Base-by-base conservation (phyloP, 2,113 vertebrate species). In the Cyanocitta stelleri region DNA sequence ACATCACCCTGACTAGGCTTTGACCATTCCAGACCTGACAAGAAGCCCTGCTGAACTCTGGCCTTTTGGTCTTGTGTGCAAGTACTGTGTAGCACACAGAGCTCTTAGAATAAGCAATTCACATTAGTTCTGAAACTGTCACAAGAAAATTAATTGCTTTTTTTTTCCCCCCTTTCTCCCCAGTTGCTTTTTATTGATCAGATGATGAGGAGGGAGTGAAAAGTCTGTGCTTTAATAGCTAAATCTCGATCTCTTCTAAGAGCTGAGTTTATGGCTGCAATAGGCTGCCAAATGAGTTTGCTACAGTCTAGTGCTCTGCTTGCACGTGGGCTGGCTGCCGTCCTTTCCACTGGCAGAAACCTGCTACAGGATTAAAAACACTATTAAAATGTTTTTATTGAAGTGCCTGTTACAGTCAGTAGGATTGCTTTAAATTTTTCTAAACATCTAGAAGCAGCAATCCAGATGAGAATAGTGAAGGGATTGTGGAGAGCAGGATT, bases 161-260 rank as follows among this genome's bases (percentile, higher is more conserved):
- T 80, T 71, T 58, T 76, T 11, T 5, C 4, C 2, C 7, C 39
- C 20, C 16, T 69, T 21, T 35, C 49, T 39, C 46, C 80, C 58
- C 18, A 24, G 82, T 97, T 92, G 64, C 41, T 69, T 91, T 93
- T 91, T 92, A 97, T 96, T 89, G 78, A 94, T 90, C 59, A 62
- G 55, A 41, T 71, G 71, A 96, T 97, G 87, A 87, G 87, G 85
- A 96, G 84, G 69, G 89, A 93, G 72, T 61, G 89, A 94, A 44
- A 86, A 90, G 92, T 69, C 74, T 91, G 49, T 21, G 61, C 91
- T 95, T 83, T 94, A 95, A 95, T 75, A 91, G 74, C 74, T 95
- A 92, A 95, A 94, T 92, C 80, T 89, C 0, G 37, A 46, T 96
- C 23, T 49, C 26, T 22, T 71, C 78, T 85, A 35, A 85, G 93